A percentile compares a stretch with the other conserved stretches of the same genome.
These are phyloP conservation scores for Gouania willdenowi DNA, from an alignment of 2,797 vertebrate species.

Conservation along the genomic window DNA sequence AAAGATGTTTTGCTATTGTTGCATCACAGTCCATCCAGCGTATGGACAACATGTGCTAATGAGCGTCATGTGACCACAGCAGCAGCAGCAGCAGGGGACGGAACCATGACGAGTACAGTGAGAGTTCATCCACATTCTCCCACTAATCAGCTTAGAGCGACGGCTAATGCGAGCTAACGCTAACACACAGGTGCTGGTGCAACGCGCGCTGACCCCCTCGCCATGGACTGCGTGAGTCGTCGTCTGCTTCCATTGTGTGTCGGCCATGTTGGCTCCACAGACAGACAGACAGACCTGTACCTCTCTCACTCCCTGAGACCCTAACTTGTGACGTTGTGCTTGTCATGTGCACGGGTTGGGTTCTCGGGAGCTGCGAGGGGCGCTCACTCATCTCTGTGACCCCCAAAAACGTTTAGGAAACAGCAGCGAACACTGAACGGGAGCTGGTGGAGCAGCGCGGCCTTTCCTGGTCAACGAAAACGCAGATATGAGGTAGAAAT, in stretches of 20 bases:
- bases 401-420: slow-evolving; percentile 5
- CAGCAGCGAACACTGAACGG: slow-evolving; percentile 3
- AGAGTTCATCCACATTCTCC: too few relatives aligned
- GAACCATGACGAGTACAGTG: too few relatives aligned
- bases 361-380: slow-evolving; percentile 99
- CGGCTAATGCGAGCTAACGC: neutral
- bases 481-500: slow-evolving; percentile 13
- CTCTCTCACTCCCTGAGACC: slow-evolving; percentile 99
- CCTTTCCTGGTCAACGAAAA: slow-evolving; percentile 24
- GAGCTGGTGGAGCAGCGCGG: slow-evolving; percentile 40
- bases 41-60: too few relatives aligned
- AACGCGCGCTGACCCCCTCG: neutral
- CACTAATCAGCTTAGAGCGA: neutral
- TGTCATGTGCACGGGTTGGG: slow-evolving; percentile 99
- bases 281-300: slow-evolving; percentile 73
- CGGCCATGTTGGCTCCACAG: slow-evolving; percentile 21
- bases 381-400: slow-evolving; percentile 83
- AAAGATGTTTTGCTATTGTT: too few relatives aligned
- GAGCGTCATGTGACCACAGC: too few relatives aligned
- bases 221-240: slow-evolving; percentile 18
- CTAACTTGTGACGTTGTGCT: slow-evolving; percentile 99
- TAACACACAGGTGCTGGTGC: neutral
- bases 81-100: too few relatives aligned
- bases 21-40: too few relatives aligned
- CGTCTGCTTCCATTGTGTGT: slow-evolving; percentile 53